Base-by-base conservation (phyloP, 64 coral and sea anemone genomes). In the Pachyseris speciosa region DNA sequence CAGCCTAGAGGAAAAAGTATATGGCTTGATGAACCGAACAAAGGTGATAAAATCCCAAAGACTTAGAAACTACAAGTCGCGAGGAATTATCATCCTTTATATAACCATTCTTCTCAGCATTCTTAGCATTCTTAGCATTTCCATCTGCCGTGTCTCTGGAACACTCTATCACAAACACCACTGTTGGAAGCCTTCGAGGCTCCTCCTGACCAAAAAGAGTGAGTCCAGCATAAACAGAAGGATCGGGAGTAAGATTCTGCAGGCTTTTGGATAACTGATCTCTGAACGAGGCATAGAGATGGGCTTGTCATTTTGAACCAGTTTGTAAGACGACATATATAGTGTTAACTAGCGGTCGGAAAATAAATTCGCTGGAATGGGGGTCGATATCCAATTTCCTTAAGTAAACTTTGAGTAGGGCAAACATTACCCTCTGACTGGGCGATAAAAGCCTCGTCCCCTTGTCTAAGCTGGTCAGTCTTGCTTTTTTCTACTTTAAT, bases 401-500 rank as follows among this genome's bases (percentile, higher is more conserved):
- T 13, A 68, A 9, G 88, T 69, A 90, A 44, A 67, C 38, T 32
- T 79, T 69, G 3, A 90, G 42, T 47, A 90, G 86, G 87, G 28
- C 87, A 90, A 64, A 78, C 58, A 66, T 64, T 90, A 31, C 77
- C 78, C 80, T 40, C 4, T 11, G 89, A 65, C 29, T 91, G 66
- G 26, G 89, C 78, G 6, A 91, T 84, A 49, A 90, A 20, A 36
- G 70, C 88, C 50, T 90, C 43, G 15, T 90, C 78, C 0, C 88
- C 87, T 80, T 90, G 31, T 52, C 76, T 53, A 34, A 83, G 26
- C 34, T 91, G 88, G 71, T 91, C 66, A 8, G 49, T 84, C 36
- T 91, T 91, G 44, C 87, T 89, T 20, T 89, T 89, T 31, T 48
- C 59, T 20, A 89, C 87, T n/a, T 88, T 88, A 16, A 90, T 90